phyloP scores from a whole-genome alignment of 1,140 invertebrate genomes.

The Anastrepha obliqua region DNA sequence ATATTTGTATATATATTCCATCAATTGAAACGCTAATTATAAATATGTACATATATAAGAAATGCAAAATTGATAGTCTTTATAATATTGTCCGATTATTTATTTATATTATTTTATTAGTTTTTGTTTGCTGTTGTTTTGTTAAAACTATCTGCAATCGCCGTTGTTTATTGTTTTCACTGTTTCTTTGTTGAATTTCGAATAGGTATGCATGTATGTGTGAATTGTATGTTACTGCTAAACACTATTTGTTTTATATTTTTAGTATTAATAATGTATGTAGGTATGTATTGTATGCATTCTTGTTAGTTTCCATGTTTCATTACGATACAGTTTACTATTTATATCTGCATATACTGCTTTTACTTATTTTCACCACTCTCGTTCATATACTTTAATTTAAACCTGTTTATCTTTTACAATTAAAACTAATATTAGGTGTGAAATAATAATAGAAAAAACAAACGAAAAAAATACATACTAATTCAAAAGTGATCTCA shows the following conservation, averaged over 20 bases:
- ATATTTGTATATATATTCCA: too few species aligned
- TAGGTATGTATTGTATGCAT: constrained; percentile 50
- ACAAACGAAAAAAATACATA: constrained; percentile 26
- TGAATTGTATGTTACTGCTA: constrained; percentile 23
- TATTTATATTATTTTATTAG: constrained; percentile 47
- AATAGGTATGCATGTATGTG: constrained; percentile 22
- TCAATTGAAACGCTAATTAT: too few species aligned
- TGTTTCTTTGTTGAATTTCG: neutral
- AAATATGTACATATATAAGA: too few species aligned
- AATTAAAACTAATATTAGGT: constrained; percentile 46
- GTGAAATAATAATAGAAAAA: constrained; percentile 32
- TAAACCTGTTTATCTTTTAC: constrained; percentile 34
- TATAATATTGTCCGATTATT: constrained; percentile 51
- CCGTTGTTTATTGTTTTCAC: constrained; percentile 6
- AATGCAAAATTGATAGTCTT: constrained; percentile 47
- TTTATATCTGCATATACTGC: constrained; percentile 15
- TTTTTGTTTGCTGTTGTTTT: constrained; percentile 12
- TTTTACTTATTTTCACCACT: constrained; percentile 5
- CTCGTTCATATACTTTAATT: constrained; percentile 38
- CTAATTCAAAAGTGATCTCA: neutral
- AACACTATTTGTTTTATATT: constrained; percentile 1
- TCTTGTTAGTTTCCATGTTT: constrained; percentile 22
- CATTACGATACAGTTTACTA: constrained; percentile 8
- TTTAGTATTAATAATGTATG: constrained; percentile 43
- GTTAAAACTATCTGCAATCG: constrained; percentile 24